Conservation (phyloP, 2,113 vertebrate species). For the Lophochroa leadbeateri region DNA sequence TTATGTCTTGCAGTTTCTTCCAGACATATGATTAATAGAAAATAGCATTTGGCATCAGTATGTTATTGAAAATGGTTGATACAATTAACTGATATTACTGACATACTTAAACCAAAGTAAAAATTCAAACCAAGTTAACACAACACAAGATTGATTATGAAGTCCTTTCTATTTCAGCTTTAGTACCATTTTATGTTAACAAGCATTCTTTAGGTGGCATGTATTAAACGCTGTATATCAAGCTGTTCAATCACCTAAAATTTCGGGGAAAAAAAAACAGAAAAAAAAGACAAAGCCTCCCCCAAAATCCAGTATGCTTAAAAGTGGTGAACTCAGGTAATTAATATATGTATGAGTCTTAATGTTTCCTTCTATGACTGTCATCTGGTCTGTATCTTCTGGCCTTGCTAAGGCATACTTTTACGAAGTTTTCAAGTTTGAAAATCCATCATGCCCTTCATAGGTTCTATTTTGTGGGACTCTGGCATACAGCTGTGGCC, state of each 20-base stretch:
- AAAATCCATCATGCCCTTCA: background rate
- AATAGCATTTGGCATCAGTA: background rate
- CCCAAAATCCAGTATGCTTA: background rate
- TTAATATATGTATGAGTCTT: background rate
- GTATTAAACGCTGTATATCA: background rate
- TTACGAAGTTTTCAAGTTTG: background rate
- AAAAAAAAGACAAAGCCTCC: fast-evolving
- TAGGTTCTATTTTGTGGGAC: background rate
- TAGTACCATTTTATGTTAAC: background rate
- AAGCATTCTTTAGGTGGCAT: background rate
- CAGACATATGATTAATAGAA: background rate
- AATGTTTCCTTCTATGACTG: background rate
- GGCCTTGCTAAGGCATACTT: background rate
- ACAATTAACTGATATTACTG: background rate
- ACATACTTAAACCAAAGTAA: background rate
- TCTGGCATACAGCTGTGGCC: background rate
- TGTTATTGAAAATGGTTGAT: background rate
- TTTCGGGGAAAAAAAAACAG: fast-evolving
- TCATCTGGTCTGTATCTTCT: background rate
- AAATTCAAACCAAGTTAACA: background rate
- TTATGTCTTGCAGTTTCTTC: background rate
- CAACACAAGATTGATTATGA: background rate
- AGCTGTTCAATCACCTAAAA: background rate
- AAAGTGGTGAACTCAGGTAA: background rate
- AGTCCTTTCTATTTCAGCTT: background rate